phyloP scores from a whole-genome alignment of 1,140 invertebrate species.

The Trachymyrmex cornetzi region DNA sequence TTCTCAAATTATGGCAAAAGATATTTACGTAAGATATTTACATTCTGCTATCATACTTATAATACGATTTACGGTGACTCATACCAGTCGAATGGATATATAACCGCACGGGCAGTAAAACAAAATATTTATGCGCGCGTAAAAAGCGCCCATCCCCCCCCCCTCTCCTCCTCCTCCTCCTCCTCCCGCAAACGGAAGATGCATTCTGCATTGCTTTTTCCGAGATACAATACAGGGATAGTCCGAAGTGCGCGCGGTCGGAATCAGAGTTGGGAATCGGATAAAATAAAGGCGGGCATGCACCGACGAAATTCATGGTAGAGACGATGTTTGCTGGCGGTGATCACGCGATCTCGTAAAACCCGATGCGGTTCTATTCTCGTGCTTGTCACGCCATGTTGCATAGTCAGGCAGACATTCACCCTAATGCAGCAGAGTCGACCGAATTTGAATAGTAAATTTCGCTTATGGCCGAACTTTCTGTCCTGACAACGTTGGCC shows the following conservation, averaged over 20 bases:
- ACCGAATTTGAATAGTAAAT: slow-evolving; percentile 77
- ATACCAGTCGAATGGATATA: slow-evolving; percentile 31
- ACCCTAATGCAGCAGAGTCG: slow-evolving; percentile 74
- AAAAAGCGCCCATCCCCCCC: not conserved
- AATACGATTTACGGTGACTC: slow-evolving; percentile 45
- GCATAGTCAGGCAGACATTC: slow-evolving; percentile 83
- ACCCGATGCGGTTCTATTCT: slow-evolving; percentile 84
- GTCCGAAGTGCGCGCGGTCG: slow-evolving; percentile 19
- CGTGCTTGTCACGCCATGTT: slow-evolving; percentile 85
- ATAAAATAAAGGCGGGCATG: slow-evolving; percentile 76
- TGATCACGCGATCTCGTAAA: slow-evolving; percentile 84
- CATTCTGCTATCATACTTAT: slow-evolving; percentile 40
- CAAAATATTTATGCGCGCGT: slow-evolving; percentile 60
- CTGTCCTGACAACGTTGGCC: slow-evolving; percentile 62
- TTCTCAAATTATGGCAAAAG: slow-evolving; percentile 13
- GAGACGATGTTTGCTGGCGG: slow-evolving; percentile 78
- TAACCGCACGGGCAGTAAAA: slow-evolving; percentile 20
- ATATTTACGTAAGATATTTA: slow-evolving; percentile 16
- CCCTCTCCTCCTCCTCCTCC: too few species aligned
- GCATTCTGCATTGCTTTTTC: slow-evolving; percentile 32
- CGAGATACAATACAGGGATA: slow-evolving; percentile 46
- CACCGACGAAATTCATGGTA: slow-evolving; percentile 81
- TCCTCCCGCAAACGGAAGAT: slow-evolving; percentile 17
- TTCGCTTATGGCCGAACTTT: slow-evolving; percentile 74
- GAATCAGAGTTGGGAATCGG: slow-evolving; percentile 71